Conservation (phyloP, 2,113 vertebrate genomes). For the Tretioscincus oriximinensis region DNA sequence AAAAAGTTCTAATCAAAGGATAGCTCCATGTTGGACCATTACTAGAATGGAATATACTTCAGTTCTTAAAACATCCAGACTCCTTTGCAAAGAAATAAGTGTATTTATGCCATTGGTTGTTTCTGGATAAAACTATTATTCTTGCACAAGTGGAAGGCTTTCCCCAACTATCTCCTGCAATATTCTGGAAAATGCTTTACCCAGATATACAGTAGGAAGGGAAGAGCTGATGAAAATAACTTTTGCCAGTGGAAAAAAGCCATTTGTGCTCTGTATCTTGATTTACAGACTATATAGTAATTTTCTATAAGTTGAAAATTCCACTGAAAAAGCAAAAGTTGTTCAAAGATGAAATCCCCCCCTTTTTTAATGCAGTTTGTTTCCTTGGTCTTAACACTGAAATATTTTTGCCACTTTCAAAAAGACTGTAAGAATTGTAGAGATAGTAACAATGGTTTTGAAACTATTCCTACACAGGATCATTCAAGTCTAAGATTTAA, state of each 20-base stretch:
- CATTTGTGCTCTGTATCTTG: background rate
- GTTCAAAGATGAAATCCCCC: background rate
- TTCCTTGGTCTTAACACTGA: constrained; percentile 22
- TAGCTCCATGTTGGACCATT: background rate
- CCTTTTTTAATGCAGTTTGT: background rate
- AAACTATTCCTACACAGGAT: background rate
- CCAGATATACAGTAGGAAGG: background rate
- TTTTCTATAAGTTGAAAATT: background rate
- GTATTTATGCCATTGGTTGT: background rate
- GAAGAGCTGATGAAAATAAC: background rate
- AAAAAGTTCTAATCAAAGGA: background rate
- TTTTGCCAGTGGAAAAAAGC: background rate
- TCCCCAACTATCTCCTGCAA: background rate
- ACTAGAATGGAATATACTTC: background rate
- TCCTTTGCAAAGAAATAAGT: background rate
- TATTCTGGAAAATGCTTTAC: background rate
- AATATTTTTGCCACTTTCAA: constrained; percentile 34
- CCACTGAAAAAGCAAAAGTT: constrained; percentile 8
- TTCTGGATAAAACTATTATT: background rate
- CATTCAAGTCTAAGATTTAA: background rate
- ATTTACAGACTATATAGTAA: background rate
- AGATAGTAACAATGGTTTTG: background rate
- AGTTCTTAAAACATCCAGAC: background rate
- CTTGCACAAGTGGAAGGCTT: background rate
- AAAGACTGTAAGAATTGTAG: background rate